Percentiles rank a stretch among this genome's conserved stretches.
Conservation (phyloP, 2,797 vertebrate genomes). For the Enteromius radiatus region DNA sequence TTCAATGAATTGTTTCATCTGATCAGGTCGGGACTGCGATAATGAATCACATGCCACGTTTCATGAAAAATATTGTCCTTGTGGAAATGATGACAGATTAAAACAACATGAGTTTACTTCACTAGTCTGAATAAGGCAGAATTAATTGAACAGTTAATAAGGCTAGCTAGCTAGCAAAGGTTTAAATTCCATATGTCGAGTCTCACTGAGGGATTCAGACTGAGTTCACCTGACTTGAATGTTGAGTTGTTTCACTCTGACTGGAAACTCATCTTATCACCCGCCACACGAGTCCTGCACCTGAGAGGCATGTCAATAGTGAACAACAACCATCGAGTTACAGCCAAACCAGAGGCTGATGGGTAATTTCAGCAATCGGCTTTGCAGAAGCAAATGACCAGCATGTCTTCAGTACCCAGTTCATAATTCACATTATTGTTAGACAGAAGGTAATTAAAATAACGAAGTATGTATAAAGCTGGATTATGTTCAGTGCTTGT, state of each 20-base stretch:
- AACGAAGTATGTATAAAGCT: not conserved
- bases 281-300: not conserved
- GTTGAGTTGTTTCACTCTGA: not conserved
- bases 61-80: not conserved
- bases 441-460: conserved; percentile 11
- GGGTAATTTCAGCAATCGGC: not conserved
- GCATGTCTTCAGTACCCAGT: not conserved
- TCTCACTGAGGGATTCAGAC: not conserved
- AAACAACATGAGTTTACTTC: not conserved
- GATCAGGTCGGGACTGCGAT: not conserved
- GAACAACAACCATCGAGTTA: not conserved
- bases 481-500: not conserved
- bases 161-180: not conserved
- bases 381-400: conserved; percentile 17
- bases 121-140: not conserved
- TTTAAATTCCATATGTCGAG: not conserved
- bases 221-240: conserved; percentile 23
- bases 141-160: not conserved
- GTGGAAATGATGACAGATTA: not conserved
- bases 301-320: conserved; percentile 17
- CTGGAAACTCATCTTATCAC: not conserved
- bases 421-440: not conserved
- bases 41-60: not conserved
- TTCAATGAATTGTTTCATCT: conserved; percentile 15
- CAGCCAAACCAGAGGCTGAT: not conserved